Base-by-base conservation (phyloP, 2,888 invertebrate genomes). In the Bibio marci region DNA sequence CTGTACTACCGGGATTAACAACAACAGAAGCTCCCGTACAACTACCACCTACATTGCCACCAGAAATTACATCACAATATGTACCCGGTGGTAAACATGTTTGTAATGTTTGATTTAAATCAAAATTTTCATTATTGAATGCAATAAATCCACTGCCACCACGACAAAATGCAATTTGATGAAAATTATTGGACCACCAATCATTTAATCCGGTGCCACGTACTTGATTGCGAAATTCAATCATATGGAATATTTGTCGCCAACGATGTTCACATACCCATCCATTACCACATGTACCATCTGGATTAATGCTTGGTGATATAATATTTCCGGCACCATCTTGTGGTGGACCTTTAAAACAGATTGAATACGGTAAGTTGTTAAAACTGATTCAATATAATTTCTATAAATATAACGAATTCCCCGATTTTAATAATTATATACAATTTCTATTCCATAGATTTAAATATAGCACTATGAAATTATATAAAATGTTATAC, bases 31-130 rank as follows among this genome's bases (percentile, higher is more conserved):
- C 73, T 19, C 82, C 82, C 0, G 76, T 74, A 50, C 83, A 85
- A 1, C 52, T 50, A 40, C 66, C 70, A 42, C 69, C 61, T 1
- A 52, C 50, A 48, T 66, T 63, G 14, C 61, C 57, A 1, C 87
- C 87, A n/a, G 79, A 77, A 47, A 87, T 82, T 15, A 90, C 67
- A 58, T 91, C 88, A 55, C 90, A 91, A 59, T 91, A 91, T 0
- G 49, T 64, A 15, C 90, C 90, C 35, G 72, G 64, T 1, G 81
- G 76, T 26, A 88, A 65, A 41, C 76, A 76, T 2, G 78, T 80
- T 60, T 73, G 56, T 12, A 56, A 49, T 12, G 52, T 67, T 49
- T 66, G 58, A 33, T 69, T 69, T 25, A 85, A 50, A 46, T 74
- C 68, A 48, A 65, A 65, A 17, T 57, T 54, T 14, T 80, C 79